Evolutionary conservation across 1,140 invertebrate species (phyloP), one percentile per base, ranked within the genome.

Genomic region (Plectus sambesii): DNA sequence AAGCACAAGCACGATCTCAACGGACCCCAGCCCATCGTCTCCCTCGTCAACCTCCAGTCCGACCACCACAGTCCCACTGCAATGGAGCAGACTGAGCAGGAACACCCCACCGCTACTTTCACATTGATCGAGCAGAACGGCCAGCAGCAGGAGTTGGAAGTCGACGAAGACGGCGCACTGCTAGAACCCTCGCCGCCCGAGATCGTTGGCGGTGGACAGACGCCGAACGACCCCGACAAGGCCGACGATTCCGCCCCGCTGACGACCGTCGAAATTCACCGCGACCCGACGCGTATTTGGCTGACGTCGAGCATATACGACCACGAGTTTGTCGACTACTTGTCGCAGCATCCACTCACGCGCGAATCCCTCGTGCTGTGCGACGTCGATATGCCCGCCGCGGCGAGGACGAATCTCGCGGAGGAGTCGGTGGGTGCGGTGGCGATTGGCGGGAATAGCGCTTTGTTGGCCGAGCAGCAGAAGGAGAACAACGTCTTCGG

Each of bases 11-110:
- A 59, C 15, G 58, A 58, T 35, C 42, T 60, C 26, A 55, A 25
- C 4, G 61, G 62, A 4, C 59, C 62, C 20, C 61, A 63, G 37
- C 63, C 61, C 1, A 63, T 63, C 19, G 59, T 63, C 8, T 63
- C 61, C 2, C 47, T 63, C n/a, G 55, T 63, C 26, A 59, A 59
- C 42, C 23, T 56, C n/a, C n/a, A n/a, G 20, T 26, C 20, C 9
- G 25, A 43, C 42, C 8, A n/a, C n/a, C n/a, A n/a, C n/a, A n/a
- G n/a, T 43, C 9, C 8, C 42, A 26, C 20, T 33, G 20, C 42
- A 17, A 26, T 51, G 24, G 27, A n/a, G n/a, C n/a, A n/a, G n/a
- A n/a, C n/a, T 29, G 47, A 50, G 39, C 17, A 27, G 42, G 24
- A n/a, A n/a, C n/a, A n/a, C n/a, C n/a, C 2, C 3, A 19, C 20